phyloP scores from a whole-genome alignment of 2,888 invertebrate genomes.

The Orchestes rusci region DNA sequence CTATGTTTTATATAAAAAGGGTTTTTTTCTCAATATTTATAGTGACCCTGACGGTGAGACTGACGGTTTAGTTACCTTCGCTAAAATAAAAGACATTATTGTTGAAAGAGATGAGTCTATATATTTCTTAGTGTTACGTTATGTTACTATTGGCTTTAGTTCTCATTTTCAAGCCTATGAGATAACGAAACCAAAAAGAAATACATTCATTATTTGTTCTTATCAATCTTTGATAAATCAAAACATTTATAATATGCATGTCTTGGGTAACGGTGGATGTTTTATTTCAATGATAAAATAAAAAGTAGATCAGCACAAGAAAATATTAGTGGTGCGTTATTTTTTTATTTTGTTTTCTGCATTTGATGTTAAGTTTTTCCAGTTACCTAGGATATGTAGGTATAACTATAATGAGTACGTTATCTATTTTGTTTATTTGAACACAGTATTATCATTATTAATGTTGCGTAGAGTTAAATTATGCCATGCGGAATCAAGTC shows the following conservation, averaged over 20 bases:
- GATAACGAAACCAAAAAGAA: background rate
- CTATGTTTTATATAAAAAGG: slow-evolving; percentile 3
- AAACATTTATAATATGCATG: background rate
- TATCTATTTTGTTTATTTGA: too few relatives aligned
- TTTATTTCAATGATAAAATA: slow-evolving; percentile 2
- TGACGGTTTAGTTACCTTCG: slow-evolving; percentile 4
- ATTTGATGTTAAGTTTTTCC: too few relatives aligned
- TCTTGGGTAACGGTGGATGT: background rate
- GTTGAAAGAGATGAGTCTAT: background rate
- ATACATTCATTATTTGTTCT: background rate
- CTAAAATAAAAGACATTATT: slow-evolving; percentile 5
- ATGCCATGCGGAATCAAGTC: too few relatives aligned
- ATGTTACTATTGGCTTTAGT: slow-evolving; percentile 1
- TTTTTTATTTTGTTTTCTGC: too few relatives aligned
- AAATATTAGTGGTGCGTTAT: too few relatives aligned
- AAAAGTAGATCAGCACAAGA: background rate
- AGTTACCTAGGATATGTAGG: too few relatives aligned
- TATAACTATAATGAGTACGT: too few relatives aligned
- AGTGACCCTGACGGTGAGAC: background rate
- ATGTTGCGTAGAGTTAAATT: too few relatives aligned
- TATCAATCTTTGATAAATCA: background rate
- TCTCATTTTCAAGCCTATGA: background rate
- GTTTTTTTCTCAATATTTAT: background rate
- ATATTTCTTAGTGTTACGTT: slow-evolving; percentile 3
- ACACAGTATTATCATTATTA: too few relatives aligned